Evolutionary conservation across 1,140 invertebrate species (phyloP), one percentile per base, ranked within the genome.

Genomic region (Plutomurus gul): DNA sequence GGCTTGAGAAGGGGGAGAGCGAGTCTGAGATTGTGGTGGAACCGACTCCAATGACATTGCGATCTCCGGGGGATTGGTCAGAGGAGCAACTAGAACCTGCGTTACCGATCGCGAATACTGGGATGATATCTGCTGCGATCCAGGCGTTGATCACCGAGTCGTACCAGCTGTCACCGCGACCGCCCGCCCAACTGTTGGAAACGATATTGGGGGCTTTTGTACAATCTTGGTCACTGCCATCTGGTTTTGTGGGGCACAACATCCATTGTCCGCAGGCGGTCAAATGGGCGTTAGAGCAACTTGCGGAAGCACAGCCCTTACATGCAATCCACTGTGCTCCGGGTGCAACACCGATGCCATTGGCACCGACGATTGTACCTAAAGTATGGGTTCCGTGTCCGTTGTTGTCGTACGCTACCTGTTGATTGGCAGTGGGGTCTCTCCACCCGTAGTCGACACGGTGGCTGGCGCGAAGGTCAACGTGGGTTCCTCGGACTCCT

Each of bases 31-130:
- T 6, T 11, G 20, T 20, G 20, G 60, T 70, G 8, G 60, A 70
- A 6, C 60, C 60, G 20, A 70, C 60, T 10, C 22, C 60, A 33
- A 70, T 70, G 30, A 18, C 60, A 8, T n/a, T n/a, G n/a, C n/a
- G n/a, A n/a, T 56, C 49, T 56, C 49, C 49, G 20, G 49, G 49
- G 7, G 49, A 56, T 11, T 56, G 13, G 49, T 7, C 49, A 56
- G 49, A n/a, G 8, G 70, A 3, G 70, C 79, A 56, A 37, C 20
- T 3, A 75, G 1, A 10, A 77, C 36, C 16, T n/a, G 16, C 20
- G 36, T 81, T 81, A 33, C 80, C 80, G 18, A 71, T 76, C 40
- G 76, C 72, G 51, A 81, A 81, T 10, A 81, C 39, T 25, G 80
- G 80, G 18, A 72, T 65, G 27, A 81, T 81, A 16, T 27, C 36